Base-by-base conservation (phyloP, 1,140 invertebrate genomes). In the Trichonephila inaurata region DNA sequence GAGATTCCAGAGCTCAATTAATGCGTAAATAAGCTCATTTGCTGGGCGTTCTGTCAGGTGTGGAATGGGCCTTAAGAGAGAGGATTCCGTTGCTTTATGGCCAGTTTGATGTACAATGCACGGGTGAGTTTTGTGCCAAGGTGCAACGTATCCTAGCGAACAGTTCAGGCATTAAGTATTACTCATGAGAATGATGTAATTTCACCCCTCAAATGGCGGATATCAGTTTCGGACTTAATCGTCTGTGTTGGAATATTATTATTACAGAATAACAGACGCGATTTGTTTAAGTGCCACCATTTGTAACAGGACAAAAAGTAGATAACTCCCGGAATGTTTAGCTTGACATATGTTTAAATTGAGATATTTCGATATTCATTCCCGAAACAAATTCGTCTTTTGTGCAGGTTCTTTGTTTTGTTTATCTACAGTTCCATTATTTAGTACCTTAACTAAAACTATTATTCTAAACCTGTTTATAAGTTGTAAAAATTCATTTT, bases 21-120 rank as follows among this genome's bases (percentile, higher is more conserved):
- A 77, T 77, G 72, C 72, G 72, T 77, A 77, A 77, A 77, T 77
- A 77, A 77, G 72, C 72, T 77, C 72, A 77, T 77, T 77, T 77
- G 16, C 72, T 4, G 24, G 72, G 72, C 72, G 72, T 28, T 19
- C 51, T 77, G 72, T 77, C 72, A 77, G 72, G 72, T 77, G 72
- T 77, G 28, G 62, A 77, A 77, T 77, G 72, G 28, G 72, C 28
- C 72, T 77, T 28, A 40, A 33, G 72, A 51, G 51, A 62, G 72
- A 33, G 72, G 72, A 77, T 33, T 77, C 72, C 72, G 72, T 19
- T 77, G 72, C 72, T 77, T 77, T 77, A 77, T 77, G 69, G 72
- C 12, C 72, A 77, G 28, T 77, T 77, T 77, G 72, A 77, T 77
- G 72, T 19, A 77, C 33, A 40, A 33, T 77, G 72, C 72, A 64